Conservation (phyloP, 2,888 invertebrate species). For the Tipula confusa region DNA sequence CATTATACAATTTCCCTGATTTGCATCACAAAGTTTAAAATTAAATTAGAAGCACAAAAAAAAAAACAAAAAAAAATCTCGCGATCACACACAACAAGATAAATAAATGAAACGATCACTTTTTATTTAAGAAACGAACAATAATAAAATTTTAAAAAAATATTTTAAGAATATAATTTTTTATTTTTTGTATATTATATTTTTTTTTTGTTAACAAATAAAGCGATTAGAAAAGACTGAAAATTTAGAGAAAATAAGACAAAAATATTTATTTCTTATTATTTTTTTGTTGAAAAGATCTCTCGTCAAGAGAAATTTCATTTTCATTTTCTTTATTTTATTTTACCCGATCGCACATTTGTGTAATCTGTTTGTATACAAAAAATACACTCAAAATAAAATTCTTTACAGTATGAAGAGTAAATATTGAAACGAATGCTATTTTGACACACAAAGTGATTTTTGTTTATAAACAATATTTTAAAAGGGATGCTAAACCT, state of each 20-base stretch:
- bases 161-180: not conserved
- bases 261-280: not conserved
- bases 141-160: not conserved
- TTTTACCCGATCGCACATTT: not conserved
- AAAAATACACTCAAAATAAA: not conserved
- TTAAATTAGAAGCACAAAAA: no score
- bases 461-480: no score
- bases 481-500: no score
- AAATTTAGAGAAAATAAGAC: slow-evolving; percentile 12
- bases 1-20: not conserved
- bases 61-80: not conserved
- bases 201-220: slow-evolving; percentile 1
- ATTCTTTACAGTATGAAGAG: not conserved
- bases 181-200: not conserved
- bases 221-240: slow-evolving; percentile 25
- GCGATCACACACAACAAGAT: not conserved
- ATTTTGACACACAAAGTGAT: not conserved
- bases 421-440: not conserved
- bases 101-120: not conserved
- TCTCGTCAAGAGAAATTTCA: not conserved
- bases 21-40: not conserved
- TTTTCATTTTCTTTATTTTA: not conserved
- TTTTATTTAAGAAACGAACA: not conserved
- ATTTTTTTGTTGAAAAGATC: not conserved
- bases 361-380: not conserved